Base-by-base conservation (phyloP, 2,113 vertebrate genomes). In the Istiophorus platypterus region DNA sequence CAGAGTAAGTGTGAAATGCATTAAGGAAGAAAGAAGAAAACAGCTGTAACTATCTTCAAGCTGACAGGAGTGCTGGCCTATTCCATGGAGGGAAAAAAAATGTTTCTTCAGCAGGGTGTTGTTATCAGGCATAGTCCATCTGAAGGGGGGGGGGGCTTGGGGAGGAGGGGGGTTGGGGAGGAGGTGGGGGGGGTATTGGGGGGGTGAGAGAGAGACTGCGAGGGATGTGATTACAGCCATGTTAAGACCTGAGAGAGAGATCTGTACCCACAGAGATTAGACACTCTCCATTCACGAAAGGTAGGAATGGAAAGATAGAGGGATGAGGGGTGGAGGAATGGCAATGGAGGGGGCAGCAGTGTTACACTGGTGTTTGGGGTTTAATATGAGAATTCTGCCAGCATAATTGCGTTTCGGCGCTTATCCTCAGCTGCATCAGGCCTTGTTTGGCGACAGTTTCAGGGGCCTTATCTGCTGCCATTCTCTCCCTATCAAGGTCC, bases 341-440 rank as follows among this genome's bases (percentile, higher is more conserved):
- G 80, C 29, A 4, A 31, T 37, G 61, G 81, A 82, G 85, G 86
- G 82, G 85, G 89, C 68, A 75, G 79, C 65, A 34, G 83, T 84
- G 82, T 86, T 70, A 69, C 67, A 64, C 86, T 47, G 75, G 71
- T 77, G 80, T 85, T 91, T 81, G 71, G 80, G 86, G 86, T 91
- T 95, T 95, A 92, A 95, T 95, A 95, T 91, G 75, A 92, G 90
- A 92, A 92, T 92, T 91, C 92, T 91, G 90, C 91, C 86, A 79
- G 84, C 71, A 92, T 94, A 94, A 95, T 95, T 93, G 86, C 80
- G 64, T 92, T 91, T 93, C 70, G 29, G 82, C 72, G 84, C 90
- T 96, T 95, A 96, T 96, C 95, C 92, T 68, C 58, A 26, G 87
- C 93, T 89, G 91, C 91, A 96, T 96, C 94, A 81, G 92, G 83